Base-by-base conservation (phyloP, 2,113 vertebrate genomes). In the Mormoops blainvillei region DNA sequence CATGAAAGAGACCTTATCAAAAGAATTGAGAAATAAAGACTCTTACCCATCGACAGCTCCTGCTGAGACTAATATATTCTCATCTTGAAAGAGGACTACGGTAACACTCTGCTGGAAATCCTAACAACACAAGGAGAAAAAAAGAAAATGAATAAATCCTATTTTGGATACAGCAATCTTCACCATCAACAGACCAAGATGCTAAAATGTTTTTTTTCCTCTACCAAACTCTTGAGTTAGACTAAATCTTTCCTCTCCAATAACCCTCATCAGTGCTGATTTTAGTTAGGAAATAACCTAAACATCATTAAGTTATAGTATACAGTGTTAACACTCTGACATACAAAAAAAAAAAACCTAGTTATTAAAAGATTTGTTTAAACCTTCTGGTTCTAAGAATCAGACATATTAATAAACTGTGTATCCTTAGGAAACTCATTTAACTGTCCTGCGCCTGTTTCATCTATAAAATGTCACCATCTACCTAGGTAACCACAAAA, bases 71-170 rank as follows among this genome's bases (percentile, higher is more conserved):
- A 99, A 98, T 3, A 98, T 99, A 97, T 99, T 98, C 82, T 99
- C 98, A 1, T 99, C 99, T 87, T 98, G 99, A 98, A 99, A 99
- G 93, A 99, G 96, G 95, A 99, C 99, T 92, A 99, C 99, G 0
- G 99, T 99, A 84, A 99, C 99, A 56, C 99, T 99, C 98, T 99
- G 99, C 97, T 99, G 99, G 87, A 99, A 99, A 96, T 99, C 99
- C 99, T 99, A 97, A 86, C 63, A 92, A 76, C 54, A 96, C 14
- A 95, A 63, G 24, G 92, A 15, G 94, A 45, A 84, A n/a, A 89
- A 92, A 85, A 83, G 43, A 83, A 70, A 36, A 80, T 56, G 82
- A 88, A 38, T n/a, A 87, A 87, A 94, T 88, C 71, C 65, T 90
- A n/a, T 73, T 41, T 70, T 36, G 20, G 20, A 61, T n/a, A 84